Conservation (phyloP, 2,113 vertebrate species). For the Macquaria ambigua region DNA sequence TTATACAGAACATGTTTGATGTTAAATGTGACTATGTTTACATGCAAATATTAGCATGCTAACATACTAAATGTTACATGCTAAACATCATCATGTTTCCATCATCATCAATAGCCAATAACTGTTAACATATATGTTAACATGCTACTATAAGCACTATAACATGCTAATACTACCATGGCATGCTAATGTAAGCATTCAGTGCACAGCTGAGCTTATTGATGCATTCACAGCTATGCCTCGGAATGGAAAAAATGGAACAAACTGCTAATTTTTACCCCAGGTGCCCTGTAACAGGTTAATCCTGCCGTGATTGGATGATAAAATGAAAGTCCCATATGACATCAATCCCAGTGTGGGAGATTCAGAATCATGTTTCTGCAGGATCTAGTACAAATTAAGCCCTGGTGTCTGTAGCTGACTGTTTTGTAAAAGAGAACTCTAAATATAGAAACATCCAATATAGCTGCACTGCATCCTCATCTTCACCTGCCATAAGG, state of each 20-base stretch:
- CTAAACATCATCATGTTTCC: not conserved
- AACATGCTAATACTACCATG: no score
- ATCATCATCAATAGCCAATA: not conserved
- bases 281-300: no score
- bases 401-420: not conserved
- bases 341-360: not conserved
- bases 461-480: not conserved
- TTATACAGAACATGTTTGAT: not conserved
- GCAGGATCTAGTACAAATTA: not conserved
- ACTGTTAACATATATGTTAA: not conserved
- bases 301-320: not conserved
- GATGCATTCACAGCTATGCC: no score
- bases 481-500: not conserved
- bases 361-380: not conserved
- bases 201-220: no score
- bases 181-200: no score
- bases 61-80: no score
- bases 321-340: not conserved
- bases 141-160: no score
- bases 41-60: no score
- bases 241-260: no score
- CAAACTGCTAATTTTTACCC: no score
- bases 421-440: not conserved
- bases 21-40: no score
- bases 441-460: not conserved